Base-by-base conservation (phyloP, 2,888 invertebrate genomes). In the Aporophyla nigra region DNA sequence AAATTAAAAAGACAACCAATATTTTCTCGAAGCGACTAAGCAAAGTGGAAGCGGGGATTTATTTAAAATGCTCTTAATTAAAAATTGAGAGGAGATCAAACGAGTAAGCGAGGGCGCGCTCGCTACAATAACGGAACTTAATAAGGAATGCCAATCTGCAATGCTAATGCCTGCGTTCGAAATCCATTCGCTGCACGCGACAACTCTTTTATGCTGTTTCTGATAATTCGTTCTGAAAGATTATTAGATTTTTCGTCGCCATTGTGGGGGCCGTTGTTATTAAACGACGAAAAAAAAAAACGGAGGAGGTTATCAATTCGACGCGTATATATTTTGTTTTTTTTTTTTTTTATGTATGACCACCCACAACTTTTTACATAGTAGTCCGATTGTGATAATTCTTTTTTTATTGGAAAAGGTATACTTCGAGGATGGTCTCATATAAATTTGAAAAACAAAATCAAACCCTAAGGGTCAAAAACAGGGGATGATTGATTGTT, bases 1-100 rank as follows among this genome's bases (percentile, higher is more conserved):
- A 88, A 84, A 85, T 86, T 84, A 89, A 90, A 89, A 89, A 86
- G 78, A 85, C 74, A 83, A 72, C 58, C 67, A 76, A 86, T 77
- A 86, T 68, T 75, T 80, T 54, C 62, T 70, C 68, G 69, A 66
- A 76, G 65, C 71, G 65, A 74, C 79, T 77, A 59, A 78, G 59
- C 59, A 69, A 78, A 81, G 62, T 67, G 53, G 75, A 73, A 69
- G 67, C 59, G 16, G n/a, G 69, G 40, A 74, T 69, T 78, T 72
- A 81, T 84, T 66, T 71, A 68, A 71, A 58, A 59, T 56, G 27
- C n/a, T 71, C 75, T 76, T 83, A 79, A 83, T 83, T 76, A 83
- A 80, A 76, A 53, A 74, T 66, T 61, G 65, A 65, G 70, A 58
- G 33, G 2, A 82, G 75, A 66, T 75, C 54, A 24, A 63, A 63